Percentiles rank a stretch among this genome's conserved stretches.
Evolutionary conservation across 2,113 vertebrate species (phyloP).

Genomic region (Procavia capensis): DNA sequence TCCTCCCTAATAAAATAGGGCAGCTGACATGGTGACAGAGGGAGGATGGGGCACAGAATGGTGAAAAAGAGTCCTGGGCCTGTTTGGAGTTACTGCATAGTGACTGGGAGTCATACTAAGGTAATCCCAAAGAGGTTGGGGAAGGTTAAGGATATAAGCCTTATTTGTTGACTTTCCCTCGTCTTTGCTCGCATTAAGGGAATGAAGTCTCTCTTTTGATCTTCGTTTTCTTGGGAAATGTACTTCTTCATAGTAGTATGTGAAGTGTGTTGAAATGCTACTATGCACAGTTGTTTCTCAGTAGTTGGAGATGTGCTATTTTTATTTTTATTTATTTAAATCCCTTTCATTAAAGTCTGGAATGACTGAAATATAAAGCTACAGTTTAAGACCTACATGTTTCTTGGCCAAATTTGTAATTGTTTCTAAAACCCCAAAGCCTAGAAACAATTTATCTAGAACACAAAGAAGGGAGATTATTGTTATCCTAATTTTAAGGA

Average conservation of each 20-base stretch:
- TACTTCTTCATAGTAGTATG: not conserved
- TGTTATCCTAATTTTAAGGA: conserved; percentile 57
- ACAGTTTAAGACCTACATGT: not conserved
- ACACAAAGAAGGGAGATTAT: not conserved
- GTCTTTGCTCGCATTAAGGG: not conserved
- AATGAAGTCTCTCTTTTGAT: not conserved
- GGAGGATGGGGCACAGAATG: not conserved
- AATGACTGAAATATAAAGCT: not conserved
- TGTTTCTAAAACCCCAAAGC: conserved; percentile 42
- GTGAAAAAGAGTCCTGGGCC: not conserved
- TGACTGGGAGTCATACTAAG: not conserved
- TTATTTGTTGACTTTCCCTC: not conserved
- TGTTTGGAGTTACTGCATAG: not conserved
- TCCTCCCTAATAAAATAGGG: not conserved
- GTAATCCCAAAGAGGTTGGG: not conserved
- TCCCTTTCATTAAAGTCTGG: not conserved
- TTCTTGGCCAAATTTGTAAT: not conserved
- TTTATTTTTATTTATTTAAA: not conserved
- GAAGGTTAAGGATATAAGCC: not conserved
- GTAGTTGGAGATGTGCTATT: not conserved
- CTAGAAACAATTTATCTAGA: conserved; percentile 42
- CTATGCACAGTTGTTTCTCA: not conserved
- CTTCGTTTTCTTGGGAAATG: not conserved
- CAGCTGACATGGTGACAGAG: not conserved
- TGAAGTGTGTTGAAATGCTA: conserved; percentile 20